phyloP scores from a whole-genome alignment of 2,113 vertebrate species.

The Herpetotheres cachinnans region DNA sequence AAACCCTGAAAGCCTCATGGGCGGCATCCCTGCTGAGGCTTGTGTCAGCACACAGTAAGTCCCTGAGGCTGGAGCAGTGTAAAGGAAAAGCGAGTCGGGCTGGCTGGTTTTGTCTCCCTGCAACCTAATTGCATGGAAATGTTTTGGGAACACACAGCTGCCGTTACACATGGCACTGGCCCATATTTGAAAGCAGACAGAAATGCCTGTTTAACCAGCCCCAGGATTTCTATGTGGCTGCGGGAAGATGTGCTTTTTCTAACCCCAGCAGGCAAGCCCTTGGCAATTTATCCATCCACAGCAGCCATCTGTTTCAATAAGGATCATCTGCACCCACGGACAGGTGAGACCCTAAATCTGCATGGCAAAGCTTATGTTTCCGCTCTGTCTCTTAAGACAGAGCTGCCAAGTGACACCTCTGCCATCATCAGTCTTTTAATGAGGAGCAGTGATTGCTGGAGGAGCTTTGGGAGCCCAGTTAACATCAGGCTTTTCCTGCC shows the following conservation, averaged over 20 bases:
- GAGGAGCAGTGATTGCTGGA: neutral
- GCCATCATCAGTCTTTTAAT: neutral
- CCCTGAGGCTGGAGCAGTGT: neutral
- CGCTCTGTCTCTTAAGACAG: neutral
- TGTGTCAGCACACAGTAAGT: neutral
- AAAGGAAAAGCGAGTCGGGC: neutral
- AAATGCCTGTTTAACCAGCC: neutral
- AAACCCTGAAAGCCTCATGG: neutral
- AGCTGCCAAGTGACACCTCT: neutral
- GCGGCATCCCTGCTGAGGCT: neutral
- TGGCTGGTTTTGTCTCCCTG: neutral
- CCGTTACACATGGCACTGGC: neutral
- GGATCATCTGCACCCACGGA: neutral
- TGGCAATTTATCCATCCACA: neutral
- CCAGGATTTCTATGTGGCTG: neutral
- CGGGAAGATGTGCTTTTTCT: neutral
- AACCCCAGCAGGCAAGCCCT: neutral
- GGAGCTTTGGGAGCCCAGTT: neutral
- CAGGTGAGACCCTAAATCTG: neutral
- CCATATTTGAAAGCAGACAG: neutral
- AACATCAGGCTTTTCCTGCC: neutral
- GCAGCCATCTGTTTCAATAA: neutral
- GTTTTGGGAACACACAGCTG: slow-evolving; percentile 51
- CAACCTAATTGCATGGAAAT: slow-evolving; percentile 20
- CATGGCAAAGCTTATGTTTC: neutral